Evolutionary conservation across 1,140 invertebrate species (phyloP), one percentile per base, ranked within the genome.

Genomic region (Condylostylus longicornis): DNA sequence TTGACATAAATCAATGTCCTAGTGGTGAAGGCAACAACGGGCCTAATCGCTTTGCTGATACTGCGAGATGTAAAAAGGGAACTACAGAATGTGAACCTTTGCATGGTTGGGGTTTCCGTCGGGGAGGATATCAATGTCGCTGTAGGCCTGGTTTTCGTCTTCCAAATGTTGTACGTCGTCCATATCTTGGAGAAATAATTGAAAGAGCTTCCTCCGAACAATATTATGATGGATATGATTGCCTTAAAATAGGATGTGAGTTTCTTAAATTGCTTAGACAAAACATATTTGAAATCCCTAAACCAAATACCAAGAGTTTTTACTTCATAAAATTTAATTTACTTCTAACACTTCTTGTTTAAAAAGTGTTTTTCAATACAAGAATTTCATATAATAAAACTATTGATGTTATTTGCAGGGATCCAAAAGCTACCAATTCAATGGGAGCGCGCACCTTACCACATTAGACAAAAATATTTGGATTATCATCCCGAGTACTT

Each of bases 1-100:
- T 97, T 64, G 93, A 98, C 61, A 91, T 97, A 59, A 97, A 98
- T 67, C 93, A 95, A 52, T 98, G 93, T 74, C 88, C 90, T 0
- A 65, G 65, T 40, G 82, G 87, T 41, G 62, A 78, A 50, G 93
- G 91, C 18, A 97, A 97, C 62, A 77, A 71, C 41, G 74, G 75
- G 12, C 82, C 85, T 0, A 97, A 97, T 66, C 72, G 70, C 57
- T 97, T 94, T 71, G 80, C 77, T 27, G 77, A 82, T 46, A 96
- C 89, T 5, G 82, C 87, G 3, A 66, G 87, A 44, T 98, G 94
- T 72, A 91, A 90, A 70, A 72, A 77, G 46, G 77, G 83, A 50
- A 93, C 89, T 9, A 97, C 93, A 13, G 86, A 94, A 81, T 98
- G 94, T 67, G 93, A 98, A 66, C 93, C 93, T 1, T 61, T 97